Evolutionary conservation across 2,797 vertebrate genomes (phyloP).

Genomic region (Pangasius larnaudii): DNA sequence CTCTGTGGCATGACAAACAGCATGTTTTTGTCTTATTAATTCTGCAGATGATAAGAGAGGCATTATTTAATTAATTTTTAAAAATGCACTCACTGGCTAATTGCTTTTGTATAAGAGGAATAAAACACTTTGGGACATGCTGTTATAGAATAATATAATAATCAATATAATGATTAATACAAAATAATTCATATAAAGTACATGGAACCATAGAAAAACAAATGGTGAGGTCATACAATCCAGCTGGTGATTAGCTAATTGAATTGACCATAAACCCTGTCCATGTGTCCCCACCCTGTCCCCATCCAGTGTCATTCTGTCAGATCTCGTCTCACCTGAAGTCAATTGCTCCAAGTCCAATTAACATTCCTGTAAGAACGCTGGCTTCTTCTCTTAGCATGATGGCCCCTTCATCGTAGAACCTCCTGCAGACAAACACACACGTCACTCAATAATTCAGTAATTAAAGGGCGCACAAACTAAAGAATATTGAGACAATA

Average conservation of each 20-base stretch:
- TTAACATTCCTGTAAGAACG: conserved; percentile 85
- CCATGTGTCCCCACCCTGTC: no score
- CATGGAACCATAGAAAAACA: neutral
- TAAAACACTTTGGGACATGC: neutral
- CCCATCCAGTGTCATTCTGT: neutral
- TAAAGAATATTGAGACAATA: neutral
- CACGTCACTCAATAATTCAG: neutral
- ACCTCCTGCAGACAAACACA: conserved; percentile 70
- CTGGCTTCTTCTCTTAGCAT: conserved; percentile 85
- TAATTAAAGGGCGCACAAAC: neutral
- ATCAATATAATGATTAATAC: neutral
- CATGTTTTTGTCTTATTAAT: no score
- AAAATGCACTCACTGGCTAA: neutral
- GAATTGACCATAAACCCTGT: neutral
- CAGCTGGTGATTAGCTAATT: neutral
- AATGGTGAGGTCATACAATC: neutral
- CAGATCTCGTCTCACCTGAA: conserved; percentile 76
- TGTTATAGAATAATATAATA: neutral
- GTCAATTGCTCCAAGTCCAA: conserved; percentile 86
- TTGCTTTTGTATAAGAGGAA: neutral
- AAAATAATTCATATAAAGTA: neutral
- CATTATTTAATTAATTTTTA: neutral
- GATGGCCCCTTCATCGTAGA: conserved; percentile 86
- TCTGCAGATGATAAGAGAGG: no score
- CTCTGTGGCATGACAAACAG: no score